A percentile compares a stretch with the other conserved stretches of the same genome.
Evolutionary conservation across 2,113 vertebrate genomes (phyloP).

Genomic region (Tauraco erythrolophus): DNA sequence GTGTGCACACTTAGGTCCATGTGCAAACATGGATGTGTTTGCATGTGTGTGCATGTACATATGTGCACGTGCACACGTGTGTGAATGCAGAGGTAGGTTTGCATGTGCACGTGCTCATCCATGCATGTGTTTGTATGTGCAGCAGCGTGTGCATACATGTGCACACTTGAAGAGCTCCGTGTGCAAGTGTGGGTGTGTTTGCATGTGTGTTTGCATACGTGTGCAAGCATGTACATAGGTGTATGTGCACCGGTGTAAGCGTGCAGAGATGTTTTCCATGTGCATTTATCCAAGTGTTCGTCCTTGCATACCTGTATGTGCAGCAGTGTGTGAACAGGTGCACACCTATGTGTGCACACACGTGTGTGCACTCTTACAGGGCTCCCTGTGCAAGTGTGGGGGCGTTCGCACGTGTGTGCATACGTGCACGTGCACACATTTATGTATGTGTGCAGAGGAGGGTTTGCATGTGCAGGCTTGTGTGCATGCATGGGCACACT

Average conservation of each 20-base stretch:
- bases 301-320: too few species aligned
- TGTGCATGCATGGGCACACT: rapidly evolving
- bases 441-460: background rate
- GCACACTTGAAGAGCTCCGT: background rate
- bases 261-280: background rate
- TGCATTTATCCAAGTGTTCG: too few species aligned
- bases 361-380: too few species aligned
- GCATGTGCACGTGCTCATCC: too few species aligned
- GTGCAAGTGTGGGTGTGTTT: background rate
- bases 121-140: too few species aligned
- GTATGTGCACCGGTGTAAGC: background rate
- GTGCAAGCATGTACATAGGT: background rate
- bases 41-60: background rate
- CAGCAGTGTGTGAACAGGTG: background rate
- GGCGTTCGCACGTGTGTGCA: rapidly evolving
- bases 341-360: background rate
- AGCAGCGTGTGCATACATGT: too few species aligned
- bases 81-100: background rate
- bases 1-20: background rate
- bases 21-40: background rate
- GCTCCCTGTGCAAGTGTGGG: rapidly evolving
- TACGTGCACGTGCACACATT: too few species aligned
- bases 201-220: too few species aligned
- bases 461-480: too few species aligned
- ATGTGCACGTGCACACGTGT: too few species aligned